A percentile compares a stretch with the other conserved stretches of the same genome.
Conservation (phyloP, 2,888 invertebrate species). For the Stenotaenia linearis region DNA sequence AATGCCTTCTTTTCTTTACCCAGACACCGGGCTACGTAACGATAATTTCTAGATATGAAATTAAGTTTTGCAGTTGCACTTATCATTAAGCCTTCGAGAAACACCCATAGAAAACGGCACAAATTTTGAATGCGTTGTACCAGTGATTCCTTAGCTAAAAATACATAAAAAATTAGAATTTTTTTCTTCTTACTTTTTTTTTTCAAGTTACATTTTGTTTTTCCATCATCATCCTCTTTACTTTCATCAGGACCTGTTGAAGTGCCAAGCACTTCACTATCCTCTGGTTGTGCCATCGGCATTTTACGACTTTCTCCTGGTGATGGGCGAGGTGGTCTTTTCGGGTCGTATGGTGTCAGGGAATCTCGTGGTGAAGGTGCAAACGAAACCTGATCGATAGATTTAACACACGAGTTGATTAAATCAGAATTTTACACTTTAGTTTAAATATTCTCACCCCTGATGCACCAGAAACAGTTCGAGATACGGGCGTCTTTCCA, state of each 20-base stretch:
- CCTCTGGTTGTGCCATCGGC: neutral
- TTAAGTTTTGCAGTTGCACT: constrained; percentile 77
- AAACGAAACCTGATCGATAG: constrained; percentile 31
- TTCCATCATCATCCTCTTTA: neutral
- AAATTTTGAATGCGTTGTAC: constrained; percentile 51
- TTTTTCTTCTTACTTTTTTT: too few species aligned
- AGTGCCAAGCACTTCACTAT: neutral
- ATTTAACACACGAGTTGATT: neutral
- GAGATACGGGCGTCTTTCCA: constrained; percentile 37
- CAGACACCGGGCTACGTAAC: constrained; percentile 85
- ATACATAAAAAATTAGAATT: neutral
- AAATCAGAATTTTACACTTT: neutral
- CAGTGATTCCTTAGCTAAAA: constrained; percentile 31
- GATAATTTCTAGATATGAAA: constrained; percentile 83
- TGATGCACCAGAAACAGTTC: constrained; percentile 37
- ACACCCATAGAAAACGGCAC: constrained; percentile 60
- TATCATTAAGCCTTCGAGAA: constrained; percentile 71
- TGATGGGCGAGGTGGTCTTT: constrained; percentile 29
- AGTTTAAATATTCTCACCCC: neutral
- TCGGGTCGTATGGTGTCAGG: constrained; percentile 34
- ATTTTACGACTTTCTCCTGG: constrained; percentile 33
- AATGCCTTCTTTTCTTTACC: constrained; percentile 79
- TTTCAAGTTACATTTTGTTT: neutral
- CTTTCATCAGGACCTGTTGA: neutral
- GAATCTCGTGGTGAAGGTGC: constrained; percentile 34